Evolutionary conservation across 2,797 vertebrate genomes (phyloP), one percentile per base, ranked within the genome.

Genomic region (Neosilurus mollespiculum): DNA sequence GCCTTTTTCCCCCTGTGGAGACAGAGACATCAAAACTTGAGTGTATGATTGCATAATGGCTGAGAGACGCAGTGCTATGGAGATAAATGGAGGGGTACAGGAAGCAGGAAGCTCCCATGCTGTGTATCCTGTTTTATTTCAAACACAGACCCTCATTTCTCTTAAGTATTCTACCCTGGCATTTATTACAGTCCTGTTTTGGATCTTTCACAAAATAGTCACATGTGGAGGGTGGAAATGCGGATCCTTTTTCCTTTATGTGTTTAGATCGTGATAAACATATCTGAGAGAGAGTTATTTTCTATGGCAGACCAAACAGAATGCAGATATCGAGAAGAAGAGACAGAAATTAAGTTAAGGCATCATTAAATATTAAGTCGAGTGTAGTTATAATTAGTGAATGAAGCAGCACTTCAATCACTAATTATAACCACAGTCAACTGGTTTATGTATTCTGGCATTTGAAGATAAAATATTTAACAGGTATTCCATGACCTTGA

Each of bases 1-100:
- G 75, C 64, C 9, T 22, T 64, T 59, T 65, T 49, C 71, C 64
- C 58, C 54, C 71, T 84, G 64, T 53, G 30, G 67, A 73, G 65
- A 71, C 81, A 49, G 72, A 70, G 78, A 67, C 49, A 37, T 80
- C 79, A 82, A 81, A 80, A 83, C 59, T 80, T 15, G 64, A 86
- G 54, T 51, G 81, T 59, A 61, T 66, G 51, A 81, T 71, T 81
- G 78, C 37, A 76, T 82, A 85, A 84, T 82, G 86, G 67, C 70
- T 82, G 49, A 71, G 84, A 81, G 15, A 37, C n/a, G 10, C 56
- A 62, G 30, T 78, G 71, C 75, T 59, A 58, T 64, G 70, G 51
- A 77, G 66, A 66, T 81, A 85, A 81, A 83, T 77, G 73, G 80
- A 82, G 73, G 51, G 67, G 73, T 78, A 54, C 26, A 24, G 66